A percentile compares a stretch with the other conserved stretches of the same genome.
Conservation (phyloP, 2,113 vertebrate genomes). For the Heteronetta atricapilla region DNA sequence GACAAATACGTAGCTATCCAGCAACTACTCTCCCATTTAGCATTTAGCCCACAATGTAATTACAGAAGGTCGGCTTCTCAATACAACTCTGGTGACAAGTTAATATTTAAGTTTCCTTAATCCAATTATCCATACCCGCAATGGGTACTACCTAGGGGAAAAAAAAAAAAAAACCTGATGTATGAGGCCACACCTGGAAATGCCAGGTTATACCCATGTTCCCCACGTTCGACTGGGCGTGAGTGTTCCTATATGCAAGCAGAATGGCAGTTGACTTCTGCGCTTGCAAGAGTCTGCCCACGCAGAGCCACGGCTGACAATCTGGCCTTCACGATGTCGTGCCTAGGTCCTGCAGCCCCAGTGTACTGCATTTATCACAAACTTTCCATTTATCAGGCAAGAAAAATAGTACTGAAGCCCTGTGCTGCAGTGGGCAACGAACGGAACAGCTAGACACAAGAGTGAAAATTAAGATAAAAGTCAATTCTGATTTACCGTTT, state of each 20-base stretch:
- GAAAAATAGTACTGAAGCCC: not conserved
- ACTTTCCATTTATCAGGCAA: not conserved
- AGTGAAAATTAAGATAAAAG: not conserved
- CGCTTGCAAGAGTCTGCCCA: not conserved
- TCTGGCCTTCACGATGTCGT: not conserved
- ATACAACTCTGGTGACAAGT: not conserved
- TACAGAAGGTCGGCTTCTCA: not conserved
- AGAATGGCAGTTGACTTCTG: not conserved
- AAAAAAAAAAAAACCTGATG: not conserved
- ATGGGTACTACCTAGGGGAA: not conserved
- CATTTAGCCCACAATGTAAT: not conserved
- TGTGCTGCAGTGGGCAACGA: not conserved
- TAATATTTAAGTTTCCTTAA: not conserved
- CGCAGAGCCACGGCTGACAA: not conserved
- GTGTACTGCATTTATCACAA: accelerated
- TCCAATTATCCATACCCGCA: not conserved
- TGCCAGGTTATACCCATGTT: not conserved
- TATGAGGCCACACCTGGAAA: not conserved
- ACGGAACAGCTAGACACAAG: not conserved
- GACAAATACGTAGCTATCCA: not conserved
- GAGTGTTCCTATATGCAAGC: not conserved
- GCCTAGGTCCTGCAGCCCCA: not conserved
- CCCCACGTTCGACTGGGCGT: not conserved
- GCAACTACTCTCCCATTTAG: not conserved
- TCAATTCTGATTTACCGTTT: not conserved